A percentile compares a stretch with the other conserved stretches of the same genome.
These are phyloP conservation scores for Ormyrus thymus DNA, from an alignment of 2,888 invertebrate genomes.

Conservation along the genomic window DNA sequence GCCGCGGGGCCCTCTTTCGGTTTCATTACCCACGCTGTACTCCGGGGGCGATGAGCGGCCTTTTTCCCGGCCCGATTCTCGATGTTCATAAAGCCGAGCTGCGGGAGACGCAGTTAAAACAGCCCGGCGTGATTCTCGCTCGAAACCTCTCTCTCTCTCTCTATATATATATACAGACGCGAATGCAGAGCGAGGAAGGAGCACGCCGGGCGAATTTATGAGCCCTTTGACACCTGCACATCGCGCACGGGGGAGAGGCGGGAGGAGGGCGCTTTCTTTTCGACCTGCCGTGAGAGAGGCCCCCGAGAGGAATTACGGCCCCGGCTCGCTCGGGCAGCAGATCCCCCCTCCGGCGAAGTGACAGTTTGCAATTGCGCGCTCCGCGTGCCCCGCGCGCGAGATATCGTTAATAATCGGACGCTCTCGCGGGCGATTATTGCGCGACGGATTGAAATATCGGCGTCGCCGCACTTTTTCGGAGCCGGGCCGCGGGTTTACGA, in stretches of 20 bases:
- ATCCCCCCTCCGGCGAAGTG: constrained; percentile 36
- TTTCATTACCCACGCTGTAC: constrained; percentile 46
- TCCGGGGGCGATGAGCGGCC: constrained; percentile 27
- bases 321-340: constrained; percentile 26
- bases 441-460: constrained; percentile 46
- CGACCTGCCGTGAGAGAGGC: constrained; percentile 42
- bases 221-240: constrained; percentile 52
- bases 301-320: constrained; percentile 25
- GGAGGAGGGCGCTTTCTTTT: constrained; percentile 2
- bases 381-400: not conserved
- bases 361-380: constrained; percentile 25
- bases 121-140: constrained; percentile 31
- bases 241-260: not conserved
- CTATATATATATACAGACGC: constrained; percentile 8
- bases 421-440: not conserved
- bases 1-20: constrained; percentile 29
- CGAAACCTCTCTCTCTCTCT: constrained; percentile 7
- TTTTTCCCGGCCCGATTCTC: constrained; percentile 38
- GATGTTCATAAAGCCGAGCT: constrained; percentile 42
- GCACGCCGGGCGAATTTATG: constrained; percentile 48
- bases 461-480: constrained; percentile 5
- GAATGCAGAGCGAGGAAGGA: constrained; percentile 27
- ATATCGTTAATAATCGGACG: constrained; percentile 29
- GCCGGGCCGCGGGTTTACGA: constrained; percentile 10
- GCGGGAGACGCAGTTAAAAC: constrained; percentile 51